Conservation (phyloP, 1,140 invertebrate genomes). For the Penaeus indicus region DNA sequence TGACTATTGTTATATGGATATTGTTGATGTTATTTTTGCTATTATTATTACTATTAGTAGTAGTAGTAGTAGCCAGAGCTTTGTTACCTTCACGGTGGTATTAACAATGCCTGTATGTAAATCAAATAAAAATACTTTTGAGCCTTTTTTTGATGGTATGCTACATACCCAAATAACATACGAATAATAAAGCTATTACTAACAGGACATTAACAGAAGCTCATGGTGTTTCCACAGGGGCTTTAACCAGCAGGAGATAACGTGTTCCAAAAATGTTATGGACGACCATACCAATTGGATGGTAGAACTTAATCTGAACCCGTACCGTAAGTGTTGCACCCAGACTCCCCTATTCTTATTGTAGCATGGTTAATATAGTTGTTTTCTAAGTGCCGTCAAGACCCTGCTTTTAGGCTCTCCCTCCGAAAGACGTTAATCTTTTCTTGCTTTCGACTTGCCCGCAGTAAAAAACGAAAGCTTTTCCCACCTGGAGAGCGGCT, state of each 20-base stretch:
- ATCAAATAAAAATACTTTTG: no score
- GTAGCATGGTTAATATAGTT: no score
- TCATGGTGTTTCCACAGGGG: conserved; percentile 35
- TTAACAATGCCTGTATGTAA: no score
- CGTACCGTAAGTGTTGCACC: conserved; percentile 29
- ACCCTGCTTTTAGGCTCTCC: no score
- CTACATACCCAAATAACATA: no score
- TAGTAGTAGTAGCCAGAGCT: neutral
- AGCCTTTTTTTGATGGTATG: no score
- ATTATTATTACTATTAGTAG: neutral
- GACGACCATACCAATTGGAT: conserved; percentile 46
- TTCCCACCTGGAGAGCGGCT: conserved; percentile 37
- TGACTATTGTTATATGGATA: neutral
- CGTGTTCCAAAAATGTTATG: conserved; percentile 42
- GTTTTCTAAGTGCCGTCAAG: no score
- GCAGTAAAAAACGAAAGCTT: conserved; percentile 70
- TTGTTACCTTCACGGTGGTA: neutral
- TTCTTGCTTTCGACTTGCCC: neutral
- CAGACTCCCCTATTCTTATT: conserved; percentile 66
- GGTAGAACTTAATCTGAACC: conserved; percentile 43
- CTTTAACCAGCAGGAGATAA: conserved; percentile 43
- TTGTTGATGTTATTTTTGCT: no score
- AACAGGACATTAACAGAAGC: no score
- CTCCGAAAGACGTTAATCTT: neutral
- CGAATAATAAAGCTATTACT: no score